phyloP scores from a whole-genome alignment of 53 echinoderm and acorn worm genomes.

The Astropecten irregularis region DNA sequence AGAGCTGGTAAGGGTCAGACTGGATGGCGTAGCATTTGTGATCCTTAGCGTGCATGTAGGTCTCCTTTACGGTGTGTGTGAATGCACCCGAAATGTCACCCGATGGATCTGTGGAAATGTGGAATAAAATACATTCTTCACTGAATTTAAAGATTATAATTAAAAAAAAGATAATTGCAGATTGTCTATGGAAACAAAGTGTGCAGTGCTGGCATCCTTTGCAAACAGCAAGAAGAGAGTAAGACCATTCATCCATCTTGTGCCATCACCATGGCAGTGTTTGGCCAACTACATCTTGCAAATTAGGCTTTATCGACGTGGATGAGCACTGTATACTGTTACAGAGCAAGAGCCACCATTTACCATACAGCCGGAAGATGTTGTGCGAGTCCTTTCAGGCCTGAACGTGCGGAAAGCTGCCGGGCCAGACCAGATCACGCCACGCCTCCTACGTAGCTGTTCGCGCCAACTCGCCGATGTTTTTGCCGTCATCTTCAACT shows the following conservation, averaged over 20 bases:
- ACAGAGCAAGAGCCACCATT: slow-evolving; percentile 34
- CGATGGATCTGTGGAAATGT: slow-evolving; percentile 53
- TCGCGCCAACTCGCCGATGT: slow-evolving; percentile 10
- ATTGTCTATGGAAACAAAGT: too few relatives aligned
- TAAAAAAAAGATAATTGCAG: too few relatives aligned
- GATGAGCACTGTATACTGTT: too few relatives aligned
- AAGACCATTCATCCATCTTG: too few relatives aligned
- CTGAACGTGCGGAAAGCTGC: slow-evolving; percentile 43
- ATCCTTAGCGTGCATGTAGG: slow-evolving; percentile 86
- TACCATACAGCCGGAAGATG: neutral
- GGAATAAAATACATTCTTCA: too few relatives aligned
- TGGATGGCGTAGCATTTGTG: slow-evolving; percentile 89
- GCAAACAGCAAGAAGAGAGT: too few relatives aligned
- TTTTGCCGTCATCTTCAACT: slow-evolving; percentile 40
- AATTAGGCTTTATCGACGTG: too few relatives aligned
- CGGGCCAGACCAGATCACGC: slow-evolving; percentile 50
- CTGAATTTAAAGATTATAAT: too few relatives aligned
- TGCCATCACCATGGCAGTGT: too few relatives aligned
- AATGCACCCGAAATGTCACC: slow-evolving; percentile 55
- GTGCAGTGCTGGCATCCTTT: too few relatives aligned
- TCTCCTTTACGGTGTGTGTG: slow-evolving; percentile 76
- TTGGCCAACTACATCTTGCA: too few relatives aligned
- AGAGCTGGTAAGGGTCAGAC: slow-evolving; percentile 71
- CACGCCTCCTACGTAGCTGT: slow-evolving; percentile 34
- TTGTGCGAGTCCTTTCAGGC: neutral